Percentiles rank a stretch among this genome's conserved stretches.
Evolutionary conservation across 2,113 vertebrate species (phyloP).

Genomic region (Percina caprodes): DNA sequence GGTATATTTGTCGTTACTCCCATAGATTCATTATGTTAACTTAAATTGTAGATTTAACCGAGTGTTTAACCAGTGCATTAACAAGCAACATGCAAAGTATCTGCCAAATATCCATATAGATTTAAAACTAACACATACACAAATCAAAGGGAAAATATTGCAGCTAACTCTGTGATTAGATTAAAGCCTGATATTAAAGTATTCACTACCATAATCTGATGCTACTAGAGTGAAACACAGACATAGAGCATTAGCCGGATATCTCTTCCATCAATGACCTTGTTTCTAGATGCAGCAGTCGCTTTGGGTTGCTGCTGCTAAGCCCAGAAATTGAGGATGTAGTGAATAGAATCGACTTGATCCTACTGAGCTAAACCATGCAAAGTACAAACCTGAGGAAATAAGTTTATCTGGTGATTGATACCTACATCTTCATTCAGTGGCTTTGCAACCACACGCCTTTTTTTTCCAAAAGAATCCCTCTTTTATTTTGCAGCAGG

Average conservation of each 20-base stretch:
- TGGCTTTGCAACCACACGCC: conserved; percentile 52
- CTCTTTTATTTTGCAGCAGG: conserved; percentile 36
- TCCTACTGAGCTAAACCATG: conserved; percentile 23
- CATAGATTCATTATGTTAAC: conserved; percentile 54
- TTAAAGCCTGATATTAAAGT: conserved; percentile 47
- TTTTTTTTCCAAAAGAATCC: conserved; percentile 47
- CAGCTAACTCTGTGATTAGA: conserved; percentile 35
- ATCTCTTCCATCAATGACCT: conserved; percentile 19
- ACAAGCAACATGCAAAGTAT: conserved; percentile 59
- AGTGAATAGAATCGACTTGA: conserved; percentile 30
- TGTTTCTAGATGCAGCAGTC: conserved; percentile 32
- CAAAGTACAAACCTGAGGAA: conserved; percentile 20
- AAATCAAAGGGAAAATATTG: conserved; percentile 46
- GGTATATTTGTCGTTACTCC: conserved; percentile 53
- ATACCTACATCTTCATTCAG: conserved; percentile 40
- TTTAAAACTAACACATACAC: conserved; percentile 54
- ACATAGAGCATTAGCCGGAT: conserved; percentile 12
- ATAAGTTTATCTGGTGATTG: conserved; percentile 1
- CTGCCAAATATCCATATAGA: conserved; percentile 74
- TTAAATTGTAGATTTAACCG: conserved; percentile 63
- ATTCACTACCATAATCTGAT: conserved; percentile 17
- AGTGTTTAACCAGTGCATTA: conserved; percentile 73
- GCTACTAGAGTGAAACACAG: conserved; percentile 20
- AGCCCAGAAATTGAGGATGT: conserved; percentile 33
- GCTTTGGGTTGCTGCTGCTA: neutral